phyloP scores from a whole-genome alignment of 2,797 vertebrate genomes.

The Gymnothorax reevesii region DNA sequence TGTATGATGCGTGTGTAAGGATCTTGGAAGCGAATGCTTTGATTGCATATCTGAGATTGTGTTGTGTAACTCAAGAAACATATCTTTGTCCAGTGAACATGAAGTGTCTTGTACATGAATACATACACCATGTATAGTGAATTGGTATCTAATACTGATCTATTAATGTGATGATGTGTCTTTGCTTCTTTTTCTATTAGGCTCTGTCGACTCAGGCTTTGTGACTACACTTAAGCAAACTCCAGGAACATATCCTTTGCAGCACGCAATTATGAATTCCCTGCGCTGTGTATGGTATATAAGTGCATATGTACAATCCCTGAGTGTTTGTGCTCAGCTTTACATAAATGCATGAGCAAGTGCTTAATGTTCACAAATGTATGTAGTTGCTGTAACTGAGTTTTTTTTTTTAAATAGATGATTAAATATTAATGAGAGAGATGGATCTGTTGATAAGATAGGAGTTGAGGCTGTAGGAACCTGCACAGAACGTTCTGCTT shows the following conservation, averaged over 20 bases:
- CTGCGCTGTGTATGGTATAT: not conserved
- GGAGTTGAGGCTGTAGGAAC: not conserved
- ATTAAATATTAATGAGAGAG: not conserved
- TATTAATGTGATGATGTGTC: constrained; percentile 15
- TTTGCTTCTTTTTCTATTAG: constrained; percentile 63
- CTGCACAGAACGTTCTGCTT: not conserved
- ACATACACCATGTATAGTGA: not conserved
- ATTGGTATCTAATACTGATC: no score
- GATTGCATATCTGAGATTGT: no score
- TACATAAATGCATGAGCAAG: not conserved
- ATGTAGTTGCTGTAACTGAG: not conserved
- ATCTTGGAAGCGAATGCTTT: no score
- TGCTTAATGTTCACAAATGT: not conserved
- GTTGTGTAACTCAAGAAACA: no score
- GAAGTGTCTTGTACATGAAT: not conserved
- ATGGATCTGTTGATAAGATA: not conserved
- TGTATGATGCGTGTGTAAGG: no score
- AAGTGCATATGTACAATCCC: not conserved
- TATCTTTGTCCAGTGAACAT: no score
- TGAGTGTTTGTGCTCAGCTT: no score
- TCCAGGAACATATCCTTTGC: constrained; percentile 98
- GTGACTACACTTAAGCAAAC: constrained; percentile 95
- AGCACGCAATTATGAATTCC: not conserved
- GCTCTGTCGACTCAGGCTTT: constrained; percentile 94
- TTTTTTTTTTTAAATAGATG: not conserved